Evolutionary conservation across 2,113 vertebrate genomes (phyloP).

Genomic region (Kryptolebias marmoratus): DNA sequence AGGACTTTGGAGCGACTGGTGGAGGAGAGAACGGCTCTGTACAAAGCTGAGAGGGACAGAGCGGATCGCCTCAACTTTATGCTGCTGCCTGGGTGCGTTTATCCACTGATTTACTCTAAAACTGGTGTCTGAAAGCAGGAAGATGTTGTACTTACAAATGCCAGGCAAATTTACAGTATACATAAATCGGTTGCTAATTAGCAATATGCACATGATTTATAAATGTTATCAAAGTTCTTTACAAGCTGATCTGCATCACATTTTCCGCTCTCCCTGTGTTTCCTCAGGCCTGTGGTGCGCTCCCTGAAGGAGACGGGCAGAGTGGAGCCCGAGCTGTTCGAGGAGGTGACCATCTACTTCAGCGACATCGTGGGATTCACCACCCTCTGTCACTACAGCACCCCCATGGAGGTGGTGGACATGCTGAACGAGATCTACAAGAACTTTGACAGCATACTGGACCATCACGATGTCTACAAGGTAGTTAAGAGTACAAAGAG

Average conservation of each 20-base stretch:
- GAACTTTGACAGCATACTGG: conserved; percentile 95
- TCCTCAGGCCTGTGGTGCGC: conserved; percentile 90
- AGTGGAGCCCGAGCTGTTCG: conserved; percentile 94
- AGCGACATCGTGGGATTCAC: conserved; percentile 99
- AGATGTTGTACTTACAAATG: no score
- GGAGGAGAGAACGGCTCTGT: conserved; percentile 92
- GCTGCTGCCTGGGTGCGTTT: conserved; percentile 89
- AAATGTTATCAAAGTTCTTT: not conserved
- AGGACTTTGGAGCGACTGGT: conserved; percentile 93
- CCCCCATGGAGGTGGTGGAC: conserved; percentile 98
- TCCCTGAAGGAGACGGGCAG: conserved; percentile 94
- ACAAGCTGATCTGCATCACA: not conserved
- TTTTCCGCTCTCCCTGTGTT: not conserved
- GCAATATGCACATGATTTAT: not conserved
- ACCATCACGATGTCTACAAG: conserved; percentile 98
- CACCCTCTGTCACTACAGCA: conserved; percentile 96
- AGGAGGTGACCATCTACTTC: conserved; percentile 98
- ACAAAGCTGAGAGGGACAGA: conserved; percentile 95
- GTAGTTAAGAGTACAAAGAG: conserved; percentile 42
- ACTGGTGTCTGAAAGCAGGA: not conserved
- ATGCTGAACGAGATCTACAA: conserved; percentile 99
- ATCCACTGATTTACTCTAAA: not conserved
- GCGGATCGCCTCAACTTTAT: conserved; percentile 96
- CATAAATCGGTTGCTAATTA: no score
- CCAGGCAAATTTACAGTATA: no score